Conservation (phyloP, 2,888 invertebrate genomes). For the Erpobdella octoculata region DNA sequence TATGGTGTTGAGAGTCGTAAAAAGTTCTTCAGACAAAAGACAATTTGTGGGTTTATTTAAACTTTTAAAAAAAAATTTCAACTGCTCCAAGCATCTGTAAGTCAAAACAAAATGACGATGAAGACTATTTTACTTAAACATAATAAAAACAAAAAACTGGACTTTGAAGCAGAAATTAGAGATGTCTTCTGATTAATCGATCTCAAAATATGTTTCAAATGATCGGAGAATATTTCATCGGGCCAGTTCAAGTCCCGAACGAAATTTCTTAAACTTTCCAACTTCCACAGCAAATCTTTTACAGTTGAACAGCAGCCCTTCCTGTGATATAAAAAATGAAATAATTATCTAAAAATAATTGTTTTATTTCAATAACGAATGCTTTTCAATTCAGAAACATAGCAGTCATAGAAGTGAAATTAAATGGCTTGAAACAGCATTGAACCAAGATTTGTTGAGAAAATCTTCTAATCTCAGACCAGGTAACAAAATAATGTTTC, state of each 20-base stretch:
- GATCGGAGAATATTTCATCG: slow-evolving; percentile 15
- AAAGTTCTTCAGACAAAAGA: background rate
- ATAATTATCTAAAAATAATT: too few relatives aligned
- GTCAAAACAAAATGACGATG: background rate
- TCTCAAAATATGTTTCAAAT: slow-evolving; percentile 32
- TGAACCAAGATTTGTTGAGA: too few relatives aligned
- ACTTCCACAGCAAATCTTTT: slow-evolving; percentile 19
- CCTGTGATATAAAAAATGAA: background rate
- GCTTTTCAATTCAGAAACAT: too few relatives aligned
- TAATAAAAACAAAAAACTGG: too few relatives aligned
- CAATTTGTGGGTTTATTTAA: background rate
- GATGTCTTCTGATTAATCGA: too few relatives aligned
- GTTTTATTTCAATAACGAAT: too few relatives aligned
- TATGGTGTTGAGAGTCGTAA: background rate
- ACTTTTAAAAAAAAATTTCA: background rate
- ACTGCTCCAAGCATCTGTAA: background rate
- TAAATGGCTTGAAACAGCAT: too few relatives aligned
- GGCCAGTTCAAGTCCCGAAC: slow-evolving; percentile 22
- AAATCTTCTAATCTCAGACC: too few relatives aligned
- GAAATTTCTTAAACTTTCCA: slow-evolving; percentile 21
- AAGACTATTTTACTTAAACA: background rate
- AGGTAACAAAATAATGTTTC: too few relatives aligned
- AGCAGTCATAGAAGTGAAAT: too few relatives aligned
- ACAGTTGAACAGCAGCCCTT: background rate
- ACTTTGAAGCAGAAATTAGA: too few relatives aligned